Conservation (phyloP, 2,888 invertebrate species). For the Phorcus lineatus region DNA sequence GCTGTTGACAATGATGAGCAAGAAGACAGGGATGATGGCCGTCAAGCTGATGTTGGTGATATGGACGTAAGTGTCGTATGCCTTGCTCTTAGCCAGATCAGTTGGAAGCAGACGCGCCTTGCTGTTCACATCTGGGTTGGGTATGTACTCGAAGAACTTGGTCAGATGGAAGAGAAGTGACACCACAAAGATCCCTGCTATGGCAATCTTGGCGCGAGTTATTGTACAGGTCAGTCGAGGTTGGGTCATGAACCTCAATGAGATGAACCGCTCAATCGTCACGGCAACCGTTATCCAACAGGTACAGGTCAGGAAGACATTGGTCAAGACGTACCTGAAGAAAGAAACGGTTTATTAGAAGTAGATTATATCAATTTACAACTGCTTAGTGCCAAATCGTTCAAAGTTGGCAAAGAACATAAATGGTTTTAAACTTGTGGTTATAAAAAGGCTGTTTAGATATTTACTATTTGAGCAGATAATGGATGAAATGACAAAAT, state of each 20-base stretch:
- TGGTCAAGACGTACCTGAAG: constrained; percentile 48
- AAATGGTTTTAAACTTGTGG: too few species aligned
- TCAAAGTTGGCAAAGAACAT: too few species aligned
- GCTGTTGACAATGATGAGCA: constrained; percentile 48
- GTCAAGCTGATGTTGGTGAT: constrained; percentile 46
- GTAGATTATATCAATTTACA: too few species aligned
- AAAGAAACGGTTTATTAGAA: too few species aligned
- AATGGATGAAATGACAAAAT: too few species aligned
- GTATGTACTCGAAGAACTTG: constrained; percentile 51
- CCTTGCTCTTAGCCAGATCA: constrained; percentile 37
- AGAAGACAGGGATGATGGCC: constrained; percentile 46
- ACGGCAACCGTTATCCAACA: constrained; percentile 60
- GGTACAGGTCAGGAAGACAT: constrained; percentile 52
- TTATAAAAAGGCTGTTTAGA: too few species aligned
- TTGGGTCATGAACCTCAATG: constrained; percentile 51
- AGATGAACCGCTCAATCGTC: constrained; percentile 55
- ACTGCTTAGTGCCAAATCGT: too few species aligned
- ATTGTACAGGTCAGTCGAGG: constrained; percentile 48
- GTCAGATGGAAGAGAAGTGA: constrained; percentile 51
- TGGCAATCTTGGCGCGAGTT: constrained; percentile 43
- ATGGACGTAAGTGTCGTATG: constrained; percentile 46
- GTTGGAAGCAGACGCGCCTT: constrained; percentile 29
- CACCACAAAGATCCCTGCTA: constrained; percentile 45
- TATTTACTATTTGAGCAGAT: too few species aligned
- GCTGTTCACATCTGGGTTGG: constrained; percentile 39